Base-by-base conservation (phyloP, 2,113 vertebrate genomes). In the Protobothrops mucrosquamatus region DNA sequence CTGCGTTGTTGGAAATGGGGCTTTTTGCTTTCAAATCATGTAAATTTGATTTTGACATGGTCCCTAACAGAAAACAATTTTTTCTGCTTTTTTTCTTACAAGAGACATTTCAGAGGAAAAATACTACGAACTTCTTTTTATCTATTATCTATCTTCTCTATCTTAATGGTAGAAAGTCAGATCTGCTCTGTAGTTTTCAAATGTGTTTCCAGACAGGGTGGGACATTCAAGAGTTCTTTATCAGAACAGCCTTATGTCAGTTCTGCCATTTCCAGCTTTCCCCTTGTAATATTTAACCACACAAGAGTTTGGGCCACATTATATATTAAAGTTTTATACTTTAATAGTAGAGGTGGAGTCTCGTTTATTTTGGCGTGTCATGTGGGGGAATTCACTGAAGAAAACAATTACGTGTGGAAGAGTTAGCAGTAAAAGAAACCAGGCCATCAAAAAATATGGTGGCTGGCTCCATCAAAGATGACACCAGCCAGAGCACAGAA, bases 31-130 rank as follows among this genome's bases (percentile, higher is more conserved):
- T 87, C 64, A 81, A 93, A 92, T 52, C 39, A 34, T 74, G 34
- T 6, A 90, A 87, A 51, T n/a, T 85, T 24, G 3, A 64, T 94
- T 89, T 48, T 94, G 92, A 93, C 11, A 43, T 55, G 91, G 51
- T 92, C 89, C 91, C 91, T 52, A 95, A 89, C 89, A 95, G 48
- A 22, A 29, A 94, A 89, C 87, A 94, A 39, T 18, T 29, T 89
- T 57, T 93, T 92, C 48, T 94, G 15, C 48, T 92, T 54, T 92
- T 92, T 46, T 89, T 88, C 18, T 51, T 61, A 14, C 74, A 90
- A 86, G 59, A 52, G 22, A 29, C 51, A 59, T 55, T 59, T 34
- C 15, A 34, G 61, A 85, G 20, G 64, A 2, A 48, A 89, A 29
- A 89, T 59, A 57, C 1, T 46, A 1, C 22, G 1, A 20, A 57